phyloP scores from a whole-genome alignment of 2,888 invertebrate genomes.

The Tetragnatha montana region DNA sequence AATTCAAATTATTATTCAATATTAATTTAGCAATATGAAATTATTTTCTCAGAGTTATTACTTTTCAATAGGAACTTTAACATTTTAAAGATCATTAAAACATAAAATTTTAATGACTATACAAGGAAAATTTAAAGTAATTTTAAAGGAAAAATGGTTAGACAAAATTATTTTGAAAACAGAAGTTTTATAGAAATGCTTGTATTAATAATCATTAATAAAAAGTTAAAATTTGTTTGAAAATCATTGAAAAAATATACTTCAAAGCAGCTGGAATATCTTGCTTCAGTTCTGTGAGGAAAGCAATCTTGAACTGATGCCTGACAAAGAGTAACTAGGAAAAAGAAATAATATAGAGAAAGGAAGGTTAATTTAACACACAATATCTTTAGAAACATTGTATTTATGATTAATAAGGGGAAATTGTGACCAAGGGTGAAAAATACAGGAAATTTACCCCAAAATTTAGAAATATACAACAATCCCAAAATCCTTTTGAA shows the following conservation, averaged over 20 bases:
- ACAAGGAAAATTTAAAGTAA: too few relatives aligned
- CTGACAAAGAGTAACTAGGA: constrained; percentile 87
- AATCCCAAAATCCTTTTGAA: background rate
- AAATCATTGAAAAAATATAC: constrained; percentile 73
- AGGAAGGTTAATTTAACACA: too few relatives aligned
- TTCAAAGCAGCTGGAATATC: constrained; percentile 89
- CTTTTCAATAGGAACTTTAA: too few relatives aligned
- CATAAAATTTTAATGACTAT: background rate
- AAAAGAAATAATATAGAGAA: background rate
- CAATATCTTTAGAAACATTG: too few relatives aligned
- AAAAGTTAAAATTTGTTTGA: background rate
- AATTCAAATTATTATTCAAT: background rate
- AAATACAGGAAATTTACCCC: background rate
- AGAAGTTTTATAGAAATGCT: background rate
- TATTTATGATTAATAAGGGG: too few relatives aligned
- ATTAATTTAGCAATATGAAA: constrained; percentile 59
- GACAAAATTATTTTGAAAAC: too few relatives aligned
- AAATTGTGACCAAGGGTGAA: background rate
- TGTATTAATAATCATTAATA: background rate
- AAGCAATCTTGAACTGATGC: constrained; percentile 97
- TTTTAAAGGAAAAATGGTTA: too few relatives aligned
- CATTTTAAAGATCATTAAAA: too few relatives aligned
- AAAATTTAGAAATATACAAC: background rate
- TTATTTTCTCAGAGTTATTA: background rate
- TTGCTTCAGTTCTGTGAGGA: constrained; percentile 93